These are phyloP conservation scores for Gymnothorax javanicus DNA, from an alignment of 2,797 vertebrate genomes.

Conservation along the genomic window DNA sequence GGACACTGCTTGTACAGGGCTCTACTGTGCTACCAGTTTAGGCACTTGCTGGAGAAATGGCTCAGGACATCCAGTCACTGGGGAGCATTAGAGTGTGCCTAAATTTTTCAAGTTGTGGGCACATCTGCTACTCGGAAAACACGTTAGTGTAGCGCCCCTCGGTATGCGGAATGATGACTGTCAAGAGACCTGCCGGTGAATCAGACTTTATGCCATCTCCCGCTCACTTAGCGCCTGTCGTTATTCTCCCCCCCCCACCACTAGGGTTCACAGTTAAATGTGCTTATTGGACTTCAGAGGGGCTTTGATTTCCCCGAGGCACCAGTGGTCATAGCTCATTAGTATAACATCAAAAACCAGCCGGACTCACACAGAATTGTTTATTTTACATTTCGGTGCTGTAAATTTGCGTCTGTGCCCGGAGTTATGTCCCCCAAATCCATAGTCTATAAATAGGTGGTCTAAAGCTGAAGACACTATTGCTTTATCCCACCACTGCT, in stretches of 20 bases:
- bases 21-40: neutral
- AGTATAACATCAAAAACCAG: neutral
- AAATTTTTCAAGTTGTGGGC: too few species aligned
- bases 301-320: neutral
- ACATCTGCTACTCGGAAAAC: too few species aligned
- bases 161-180: neutral
- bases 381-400: neutral
- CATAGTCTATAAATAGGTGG: neutral
- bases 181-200: neutral
- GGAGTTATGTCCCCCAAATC: neutral
- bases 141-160: neutral
- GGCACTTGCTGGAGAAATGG: too few species aligned
- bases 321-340: neutral
- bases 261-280: neutral
- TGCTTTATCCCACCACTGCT: neutral
- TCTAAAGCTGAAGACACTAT: neutral
- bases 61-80: too few species aligned
- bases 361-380: neutral
- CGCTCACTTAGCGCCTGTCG: neutral
- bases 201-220: neutral
- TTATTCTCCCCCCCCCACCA: neutral
- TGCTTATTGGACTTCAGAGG: slow-evolving; percentile 1
- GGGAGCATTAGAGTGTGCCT: too few species aligned
- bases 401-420: neutral
- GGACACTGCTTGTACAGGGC: neutral